Base-by-base conservation (phyloP, 1,140 invertebrate genomes). In the Belonocnema kinseyi region DNA sequence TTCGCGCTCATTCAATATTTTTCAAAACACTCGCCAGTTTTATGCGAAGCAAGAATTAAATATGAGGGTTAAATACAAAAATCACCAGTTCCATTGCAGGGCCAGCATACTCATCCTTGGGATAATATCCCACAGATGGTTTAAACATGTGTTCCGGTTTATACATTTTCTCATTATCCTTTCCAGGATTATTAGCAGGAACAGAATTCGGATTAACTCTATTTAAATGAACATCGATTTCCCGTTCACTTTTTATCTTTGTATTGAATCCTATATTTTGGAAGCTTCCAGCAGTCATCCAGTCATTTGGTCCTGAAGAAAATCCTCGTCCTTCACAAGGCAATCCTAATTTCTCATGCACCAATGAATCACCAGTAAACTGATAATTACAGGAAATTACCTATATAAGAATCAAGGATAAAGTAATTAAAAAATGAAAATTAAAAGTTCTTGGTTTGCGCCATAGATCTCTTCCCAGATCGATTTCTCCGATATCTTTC, bases 1-100 rank as follows among this genome's bases (percentile, higher is more conserved):
- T 11, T 11, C 10, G 1, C 10, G 40, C 40, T 1, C 40, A 46
- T 10, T 40, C 6, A 40, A 40, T 5, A 40, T 40, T 40, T 40
- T 40, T 40, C 40, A 40, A 40, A 46, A 46, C 0, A 46, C 7
- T 46, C 0, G 40, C 10, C 26, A 33, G 2, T 33, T 33, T 4
- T 33, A 5, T 5, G 26, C 26, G 5, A 5, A 33, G 5, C 26
- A 5, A 3, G 26, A 33, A 33, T 33, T 33, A 33, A 33, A 5
- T 33, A 33, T 5, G 2, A 33, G 3, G 40, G 40, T 8, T 50
- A 40, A 61, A 52, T 17, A 71, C 61, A 56, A 72, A 74, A 74
- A 73, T 76, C 77, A 91, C 90, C 73, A 91, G 58, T 83, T 91
- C 85, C 88, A 92, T 88, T 14, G 90, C 87, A 7, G 86, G 89